These are phyloP conservation scores for Bombus impatiens DNA, from an alignment of 1,140 invertebrate species.

Conservation along the genomic window DNA sequence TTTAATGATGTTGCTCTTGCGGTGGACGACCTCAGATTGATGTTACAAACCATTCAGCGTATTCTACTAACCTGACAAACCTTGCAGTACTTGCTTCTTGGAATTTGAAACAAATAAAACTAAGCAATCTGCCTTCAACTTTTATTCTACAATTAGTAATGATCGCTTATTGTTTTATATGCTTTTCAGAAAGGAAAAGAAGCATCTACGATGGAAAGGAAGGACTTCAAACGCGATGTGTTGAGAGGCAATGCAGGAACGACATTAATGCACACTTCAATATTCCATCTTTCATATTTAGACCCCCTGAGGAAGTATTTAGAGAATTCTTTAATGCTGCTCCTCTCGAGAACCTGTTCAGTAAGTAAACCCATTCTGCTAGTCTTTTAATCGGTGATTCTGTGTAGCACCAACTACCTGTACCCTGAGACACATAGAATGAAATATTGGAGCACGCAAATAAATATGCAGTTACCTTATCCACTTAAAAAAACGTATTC, in stretches of 20 bases:
- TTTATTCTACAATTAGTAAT: not conserved
- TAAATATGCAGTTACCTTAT: not conserved
- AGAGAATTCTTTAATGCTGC: slow-evolving; percentile 93
- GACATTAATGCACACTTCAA: slow-evolving; percentile 83
- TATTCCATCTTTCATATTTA: slow-evolving; percentile 88
- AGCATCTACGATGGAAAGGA: slow-evolving; percentile 97
- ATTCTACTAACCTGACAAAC: slow-evolving; percentile 51
- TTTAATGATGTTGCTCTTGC: slow-evolving; percentile 21
- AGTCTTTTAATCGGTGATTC: not conserved
- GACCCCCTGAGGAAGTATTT: slow-evolving; percentile 98
- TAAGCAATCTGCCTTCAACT: not conserved
- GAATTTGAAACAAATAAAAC: slow-evolving; percentile 49
- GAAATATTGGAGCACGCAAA: not conserved
- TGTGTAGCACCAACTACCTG: not conserved
- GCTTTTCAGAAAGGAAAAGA: slow-evolving; percentile 89
- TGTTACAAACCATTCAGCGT: slow-evolving; percentile 30
- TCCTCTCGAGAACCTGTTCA: slow-evolving; percentile 86
- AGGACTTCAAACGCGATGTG: slow-evolving; percentile 86
- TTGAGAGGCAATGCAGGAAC: slow-evolving; percentile 85
- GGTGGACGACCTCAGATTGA: slow-evolving; percentile 13
- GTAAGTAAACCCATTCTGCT: slow-evolving; percentile 77
- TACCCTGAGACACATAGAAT: not conserved
- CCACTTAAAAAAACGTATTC: not conserved
- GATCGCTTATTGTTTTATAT: not conserved
- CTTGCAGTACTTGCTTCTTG: slow-evolving; percentile 60